These are phyloP conservation scores for Fistularia commersonii DNA, from an alignment of 2,797 vertebrate genomes.

Conservation along the genomic window DNA sequence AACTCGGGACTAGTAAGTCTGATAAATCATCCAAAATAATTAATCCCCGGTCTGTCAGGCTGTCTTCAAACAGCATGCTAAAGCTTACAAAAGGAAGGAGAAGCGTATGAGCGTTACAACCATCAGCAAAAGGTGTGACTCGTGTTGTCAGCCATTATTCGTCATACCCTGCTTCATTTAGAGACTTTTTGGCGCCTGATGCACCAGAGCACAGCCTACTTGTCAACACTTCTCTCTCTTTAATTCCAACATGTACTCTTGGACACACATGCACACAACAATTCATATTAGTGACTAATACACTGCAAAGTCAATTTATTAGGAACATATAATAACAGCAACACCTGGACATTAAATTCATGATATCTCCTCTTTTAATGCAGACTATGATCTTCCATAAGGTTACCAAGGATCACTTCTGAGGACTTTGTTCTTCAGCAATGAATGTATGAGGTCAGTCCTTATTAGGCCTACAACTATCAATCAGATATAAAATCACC, in stretches of 20 bases:
- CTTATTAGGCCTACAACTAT: no score
- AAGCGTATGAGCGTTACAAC: constrained; percentile 67
- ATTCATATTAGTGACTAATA: constrained; percentile 57
- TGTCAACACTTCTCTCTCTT: constrained; percentile 70
- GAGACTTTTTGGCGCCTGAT: constrained; percentile 70
- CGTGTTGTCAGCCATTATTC: constrained; percentile 77
- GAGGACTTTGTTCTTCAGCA: no score
- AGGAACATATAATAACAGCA: not conserved
- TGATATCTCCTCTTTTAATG: no score
- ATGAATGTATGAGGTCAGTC: no score
- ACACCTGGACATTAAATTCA: no score
- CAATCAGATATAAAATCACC: no score
- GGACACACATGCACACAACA: constrained; percentile 26
- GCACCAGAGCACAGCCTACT: constrained; percentile 65
- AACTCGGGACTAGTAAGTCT: constrained; percentile 71
- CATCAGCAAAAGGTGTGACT: constrained; percentile 78
- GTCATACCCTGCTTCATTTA: constrained; percentile 76
- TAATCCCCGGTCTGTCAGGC: constrained; percentile 78
- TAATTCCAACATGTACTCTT: constrained; percentile 48
- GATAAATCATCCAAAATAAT: constrained; percentile 80
- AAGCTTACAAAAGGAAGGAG: constrained; percentile 72
- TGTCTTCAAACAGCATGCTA: constrained; percentile 71
- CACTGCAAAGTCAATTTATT: constrained; percentile 1
- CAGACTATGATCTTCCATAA: no score
- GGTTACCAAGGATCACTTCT: no score